These are phyloP conservation scores for Euproctis similis DNA, from an alignment of 2,888 invertebrate genomes.

Conservation along the genomic window DNA sequence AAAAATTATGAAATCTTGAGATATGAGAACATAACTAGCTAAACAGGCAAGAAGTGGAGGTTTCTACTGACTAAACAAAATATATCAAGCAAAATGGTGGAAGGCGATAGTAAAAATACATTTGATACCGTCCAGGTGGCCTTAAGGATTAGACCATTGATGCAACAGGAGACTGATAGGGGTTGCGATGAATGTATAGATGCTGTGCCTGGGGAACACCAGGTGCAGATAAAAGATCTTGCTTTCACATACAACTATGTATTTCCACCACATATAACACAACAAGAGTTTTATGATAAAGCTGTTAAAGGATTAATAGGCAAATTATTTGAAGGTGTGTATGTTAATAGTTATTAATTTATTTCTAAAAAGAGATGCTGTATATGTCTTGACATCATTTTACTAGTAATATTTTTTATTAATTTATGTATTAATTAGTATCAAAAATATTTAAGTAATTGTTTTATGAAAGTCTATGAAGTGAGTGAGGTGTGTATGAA, in stretches of 20 bases:
- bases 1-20: constrained; percentile 18
- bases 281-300: constrained; percentile 82
- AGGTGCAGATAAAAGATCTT: constrained; percentile 82
- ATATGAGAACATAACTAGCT: constrained; percentile 20
- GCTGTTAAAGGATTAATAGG: constrained; percentile 82
- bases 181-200: constrained; percentile 86
- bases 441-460: too few relatives aligned
- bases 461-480: too few relatives aligned
- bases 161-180: constrained; percentile 80
- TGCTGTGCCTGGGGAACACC: constrained; percentile 78
- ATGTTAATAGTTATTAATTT: too few relatives aligned
- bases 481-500: too few relatives aligned
- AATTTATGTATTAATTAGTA: too few relatives aligned
- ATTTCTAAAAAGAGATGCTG: too few relatives aligned
- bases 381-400: too few relatives aligned
- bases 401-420: too few relatives aligned
- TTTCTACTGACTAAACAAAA: constrained; percentile 9
- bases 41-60: constrained; percentile 15
- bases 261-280: constrained; percentile 81
- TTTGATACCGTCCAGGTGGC: constrained; percentile 84
- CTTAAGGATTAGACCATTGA: constrained; percentile 86
- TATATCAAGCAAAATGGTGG: constrained; percentile 45
- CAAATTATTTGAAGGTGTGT: constrained; percentile 84
- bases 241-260: constrained; percentile 91
- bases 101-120: constrained; percentile 42